Percentiles rank a stretch among this genome's conserved stretches.
These are phyloP conservation scores for Syrista parreyssii DNA, from an alignment of 2,888 invertebrate species.

Conservation along the genomic window DNA sequence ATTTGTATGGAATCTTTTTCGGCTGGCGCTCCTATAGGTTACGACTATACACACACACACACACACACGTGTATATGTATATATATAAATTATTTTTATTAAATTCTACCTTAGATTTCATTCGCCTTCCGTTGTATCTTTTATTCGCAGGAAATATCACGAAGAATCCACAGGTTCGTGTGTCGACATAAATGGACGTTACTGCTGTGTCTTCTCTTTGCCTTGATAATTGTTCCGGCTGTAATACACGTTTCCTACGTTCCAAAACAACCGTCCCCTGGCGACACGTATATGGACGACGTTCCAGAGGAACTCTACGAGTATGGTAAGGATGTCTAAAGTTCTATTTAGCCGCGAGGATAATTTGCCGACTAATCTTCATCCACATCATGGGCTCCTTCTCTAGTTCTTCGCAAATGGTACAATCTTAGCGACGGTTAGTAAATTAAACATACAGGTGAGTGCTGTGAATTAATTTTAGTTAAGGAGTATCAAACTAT, in stretches of 20 bases:
- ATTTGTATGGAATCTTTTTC: neutral
- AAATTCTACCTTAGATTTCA: no score
- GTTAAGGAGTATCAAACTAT: neutral
- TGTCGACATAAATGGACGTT: constrained; percentile 18
- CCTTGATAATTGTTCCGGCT: constrained; percentile 2
- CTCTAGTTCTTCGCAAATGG: constrained; percentile 40
- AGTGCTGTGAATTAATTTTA: neutral
- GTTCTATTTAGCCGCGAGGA: neutral
- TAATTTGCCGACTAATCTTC: neutral
- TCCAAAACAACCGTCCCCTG: neutral
- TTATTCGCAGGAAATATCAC: neutral
- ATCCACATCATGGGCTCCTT: neutral
- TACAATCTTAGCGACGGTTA: constrained; percentile 32
- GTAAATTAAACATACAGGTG: neutral
- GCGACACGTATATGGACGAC: constrained; percentile 17
- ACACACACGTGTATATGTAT: neutral
- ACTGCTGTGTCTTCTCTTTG: constrained; percentile 3
- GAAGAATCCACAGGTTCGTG: neutral
- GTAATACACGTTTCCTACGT: no score
- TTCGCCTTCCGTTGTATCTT: neutral
- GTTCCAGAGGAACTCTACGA: constrained; percentile 18
- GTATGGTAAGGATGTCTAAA: constrained; percentile 15
- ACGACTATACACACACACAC: no score
- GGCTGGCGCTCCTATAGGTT: neutral
- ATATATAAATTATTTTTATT: no score